Conservation (phyloP, 2,797 vertebrate species). For the Potorous gilbertii region DNA sequence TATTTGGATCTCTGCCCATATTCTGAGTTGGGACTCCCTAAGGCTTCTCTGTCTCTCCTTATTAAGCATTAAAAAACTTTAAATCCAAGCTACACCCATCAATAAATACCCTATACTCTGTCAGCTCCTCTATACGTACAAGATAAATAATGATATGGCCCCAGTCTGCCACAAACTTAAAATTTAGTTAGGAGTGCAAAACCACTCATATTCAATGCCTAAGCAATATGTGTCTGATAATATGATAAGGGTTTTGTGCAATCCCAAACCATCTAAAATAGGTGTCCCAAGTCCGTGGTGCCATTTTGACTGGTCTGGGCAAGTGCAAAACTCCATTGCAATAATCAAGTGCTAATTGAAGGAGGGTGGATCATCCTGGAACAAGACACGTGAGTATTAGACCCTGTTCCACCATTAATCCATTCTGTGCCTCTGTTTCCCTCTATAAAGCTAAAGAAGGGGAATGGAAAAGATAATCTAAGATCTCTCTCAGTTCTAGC, state of each 20-base stretch:
- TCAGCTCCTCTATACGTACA: neutral
- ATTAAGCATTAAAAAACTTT: neutral
- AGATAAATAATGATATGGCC: neutral
- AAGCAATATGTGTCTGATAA: neutral
- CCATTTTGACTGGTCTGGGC: neutral
- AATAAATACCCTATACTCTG: neutral
- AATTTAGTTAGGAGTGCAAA: neutral
- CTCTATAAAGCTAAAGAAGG: neutral
- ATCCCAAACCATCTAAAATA: neutral
- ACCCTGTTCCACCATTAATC: neutral
- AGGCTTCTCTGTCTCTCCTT: neutral
- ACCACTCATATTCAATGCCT: neutral
- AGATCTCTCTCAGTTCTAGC: neutral
- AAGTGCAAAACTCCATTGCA: neutral
- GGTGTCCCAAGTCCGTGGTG: neutral
- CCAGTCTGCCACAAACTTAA: neutral
- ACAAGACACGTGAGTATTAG: neutral
- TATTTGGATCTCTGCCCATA: neutral
- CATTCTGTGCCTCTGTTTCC: neutral
- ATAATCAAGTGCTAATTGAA: neutral
- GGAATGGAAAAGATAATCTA: neutral
- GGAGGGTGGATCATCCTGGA: neutral
- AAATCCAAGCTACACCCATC: neutral
- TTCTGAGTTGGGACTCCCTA: neutral
- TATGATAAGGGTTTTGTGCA: neutral